Evolutionary conservation across 2,888 invertebrate genomes (phyloP).

Genomic region (Xestia ashworthii): DNA sequence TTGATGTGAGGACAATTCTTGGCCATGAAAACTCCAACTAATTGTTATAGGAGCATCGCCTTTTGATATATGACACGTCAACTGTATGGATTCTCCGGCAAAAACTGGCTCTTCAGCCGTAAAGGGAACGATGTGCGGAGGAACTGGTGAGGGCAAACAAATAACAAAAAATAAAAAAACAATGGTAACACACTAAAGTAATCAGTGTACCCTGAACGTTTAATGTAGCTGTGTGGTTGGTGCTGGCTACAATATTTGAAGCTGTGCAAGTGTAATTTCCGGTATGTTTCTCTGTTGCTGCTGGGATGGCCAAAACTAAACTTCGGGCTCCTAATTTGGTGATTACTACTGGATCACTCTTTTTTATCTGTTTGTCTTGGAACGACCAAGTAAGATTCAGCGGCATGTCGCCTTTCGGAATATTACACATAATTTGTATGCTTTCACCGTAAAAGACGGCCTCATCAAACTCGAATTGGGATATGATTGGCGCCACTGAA

Average conservation of each 20-base stretch:
- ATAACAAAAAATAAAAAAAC: slow-evolving; percentile 72
- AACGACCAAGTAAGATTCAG: slow-evolving; percentile 93
- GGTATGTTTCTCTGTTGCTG: slow-evolving; percentile 92
- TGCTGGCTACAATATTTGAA: slow-evolving; percentile 92
- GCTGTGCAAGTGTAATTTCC: slow-evolving; percentile 95
- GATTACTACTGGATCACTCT: slow-evolving; percentile 85
- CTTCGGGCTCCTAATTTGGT: slow-evolving; percentile 91
- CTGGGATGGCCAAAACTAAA: slow-evolving; percentile 92
- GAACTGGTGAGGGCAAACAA: slow-evolving; percentile 85
- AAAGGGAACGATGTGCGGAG: slow-evolving; percentile 92
- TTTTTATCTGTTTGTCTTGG: slow-evolving; percentile 89
- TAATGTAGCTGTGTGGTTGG: slow-evolving; percentile 91
- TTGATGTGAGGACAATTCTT: slow-evolving; percentile 88
- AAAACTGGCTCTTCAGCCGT: slow-evolving; percentile 91
- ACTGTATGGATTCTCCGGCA: slow-evolving; percentile 92
- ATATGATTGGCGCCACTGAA: slow-evolving; percentile 91
- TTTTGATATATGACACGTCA: slow-evolving; percentile 92
- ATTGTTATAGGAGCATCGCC: slow-evolving; percentile 94
- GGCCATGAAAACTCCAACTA: slow-evolving; percentile 94
- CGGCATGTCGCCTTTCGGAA: slow-evolving; percentile 93
- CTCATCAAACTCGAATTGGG: slow-evolving; percentile 91
- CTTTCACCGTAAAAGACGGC: slow-evolving; percentile 91
- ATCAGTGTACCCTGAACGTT: slow-evolving; percentile 92
- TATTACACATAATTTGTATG: slow-evolving; percentile 90
- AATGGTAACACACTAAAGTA: slow-evolving; percentile 72